Percentiles rank a stretch among this genome's conserved stretches.
Evolutionary conservation across 2,888 invertebrate genomes (phyloP).

Genomic region (Fissipunctia ypsillon): DNA sequence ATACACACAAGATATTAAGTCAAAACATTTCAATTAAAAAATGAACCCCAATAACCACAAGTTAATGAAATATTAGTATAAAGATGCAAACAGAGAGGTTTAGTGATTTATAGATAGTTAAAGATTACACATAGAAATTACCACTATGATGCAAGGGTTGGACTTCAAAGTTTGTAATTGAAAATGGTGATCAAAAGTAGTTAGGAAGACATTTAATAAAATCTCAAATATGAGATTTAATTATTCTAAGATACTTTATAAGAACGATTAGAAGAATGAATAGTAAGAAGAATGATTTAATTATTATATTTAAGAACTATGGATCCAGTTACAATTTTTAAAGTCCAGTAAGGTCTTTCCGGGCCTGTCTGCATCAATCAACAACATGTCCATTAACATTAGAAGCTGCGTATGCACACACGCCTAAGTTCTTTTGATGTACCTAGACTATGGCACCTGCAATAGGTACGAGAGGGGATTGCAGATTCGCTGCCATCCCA

Average conservation of each 20-base stretch:
- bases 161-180: slow-evolving; percentile 24
- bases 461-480: too few species aligned
- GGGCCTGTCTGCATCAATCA: slow-evolving; percentile 16
- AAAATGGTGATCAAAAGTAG: background rate
- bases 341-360: slow-evolving; percentile 29
- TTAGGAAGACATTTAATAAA: background rate
- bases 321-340: slow-evolving; percentile 15
- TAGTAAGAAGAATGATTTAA: too few species aligned
- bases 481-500: too few species aligned
- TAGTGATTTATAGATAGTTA: slow-evolving; percentile 19
- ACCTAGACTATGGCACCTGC: too few species aligned
- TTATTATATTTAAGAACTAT: too few species aligned
- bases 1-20: slow-evolving; percentile 19
- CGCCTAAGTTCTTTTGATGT: background rate
- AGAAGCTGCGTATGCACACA: background rate
- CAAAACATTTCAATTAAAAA: slow-evolving; percentile 9
- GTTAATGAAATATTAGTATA: slow-evolving; percentile 17
- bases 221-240: background rate
- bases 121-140: slow-evolving; percentile 12
- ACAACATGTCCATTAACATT: background rate
- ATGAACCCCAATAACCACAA: slow-evolving; percentile 12
- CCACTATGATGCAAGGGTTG: slow-evolving; percentile 24
- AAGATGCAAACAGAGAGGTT: slow-evolving; percentile 52
- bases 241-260: background rate
- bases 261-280: too few species aligned